A percentile compares a stretch with the other conserved stretches of the same genome.
Evolutionary conservation across 2,113 vertebrate genomes (phyloP).

Genomic region (Eidolon helvum): DNA sequence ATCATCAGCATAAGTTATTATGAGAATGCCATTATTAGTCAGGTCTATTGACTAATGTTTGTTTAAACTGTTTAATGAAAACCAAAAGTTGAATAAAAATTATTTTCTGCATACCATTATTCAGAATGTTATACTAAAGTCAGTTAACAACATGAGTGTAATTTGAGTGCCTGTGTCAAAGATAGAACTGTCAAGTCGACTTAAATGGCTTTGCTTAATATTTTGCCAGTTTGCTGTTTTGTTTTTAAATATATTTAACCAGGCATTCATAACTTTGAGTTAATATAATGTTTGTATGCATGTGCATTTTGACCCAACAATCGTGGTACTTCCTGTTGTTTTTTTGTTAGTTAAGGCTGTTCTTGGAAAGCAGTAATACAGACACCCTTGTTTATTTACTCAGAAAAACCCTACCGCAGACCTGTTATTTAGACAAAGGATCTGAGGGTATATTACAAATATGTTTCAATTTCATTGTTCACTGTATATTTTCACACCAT

Average conservation of each 20-base stretch:
- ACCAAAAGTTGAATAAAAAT: not conserved
- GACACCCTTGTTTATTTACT: not conserved
- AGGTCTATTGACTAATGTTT: conserved; percentile 16
- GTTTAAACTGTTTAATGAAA: conserved; percentile 28
- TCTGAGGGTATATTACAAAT: not conserved
- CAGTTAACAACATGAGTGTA: not conserved
- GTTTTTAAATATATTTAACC: conserved; percentile 28
- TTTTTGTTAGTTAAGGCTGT: not conserved
- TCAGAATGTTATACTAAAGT: not conserved
- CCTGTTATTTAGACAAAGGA: conserved; percentile 8
- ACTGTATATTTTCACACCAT: not conserved
- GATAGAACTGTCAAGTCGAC: not conserved
- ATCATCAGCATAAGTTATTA: not conserved
- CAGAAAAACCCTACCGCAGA: not conserved
- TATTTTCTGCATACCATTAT: not conserved
- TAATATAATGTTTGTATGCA: not conserved
- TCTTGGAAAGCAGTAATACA: conserved; percentile 17
- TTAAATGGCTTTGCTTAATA: conserved; percentile 20
- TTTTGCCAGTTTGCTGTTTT: conserved; percentile 39
- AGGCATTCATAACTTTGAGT: not conserved
- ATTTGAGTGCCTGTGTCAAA: not conserved
- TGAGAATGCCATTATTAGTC: not conserved
- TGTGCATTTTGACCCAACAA: conserved; percentile 19
- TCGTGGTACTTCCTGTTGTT: not conserved
- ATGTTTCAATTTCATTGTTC: conserved; percentile 35